Evolutionary conservation across 2,888 invertebrate species (phyloP).

Genomic region (Lysandra coridon): DNA sequence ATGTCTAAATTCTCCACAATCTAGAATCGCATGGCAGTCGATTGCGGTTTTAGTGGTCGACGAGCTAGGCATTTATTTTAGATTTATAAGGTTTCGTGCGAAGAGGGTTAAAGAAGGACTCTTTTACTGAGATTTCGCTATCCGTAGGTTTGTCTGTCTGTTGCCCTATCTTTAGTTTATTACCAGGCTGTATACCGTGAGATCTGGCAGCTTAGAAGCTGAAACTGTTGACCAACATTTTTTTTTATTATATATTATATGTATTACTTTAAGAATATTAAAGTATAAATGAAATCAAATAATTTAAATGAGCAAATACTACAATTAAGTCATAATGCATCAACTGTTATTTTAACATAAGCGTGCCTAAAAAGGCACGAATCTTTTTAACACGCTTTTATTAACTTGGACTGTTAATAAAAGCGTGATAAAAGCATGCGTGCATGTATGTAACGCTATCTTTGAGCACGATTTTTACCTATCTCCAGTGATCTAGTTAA

Average conservation of each 20-base stretch:
- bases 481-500: too few relatives aligned
- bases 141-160: too few relatives aligned
- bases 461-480: too few relatives aligned
- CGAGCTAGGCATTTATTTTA: neutral
- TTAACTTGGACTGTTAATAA: too few relatives aligned
- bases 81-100: neutral
- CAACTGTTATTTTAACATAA: too few relatives aligned
- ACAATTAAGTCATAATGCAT: neutral
- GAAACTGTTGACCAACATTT: neutral
- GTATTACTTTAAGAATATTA: neutral
- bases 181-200: neutral
- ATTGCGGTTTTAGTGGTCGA: neutral
- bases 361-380: neutral
- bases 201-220: neutral
- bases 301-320: neutral
- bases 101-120: neutral
- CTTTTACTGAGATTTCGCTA: neutral
- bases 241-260: too few relatives aligned
- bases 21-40: neutral
- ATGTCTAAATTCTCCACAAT: neutral
- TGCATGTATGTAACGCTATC: too few relatives aligned
- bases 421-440: too few relatives aligned
- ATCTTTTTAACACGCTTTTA: too few relatives aligned
- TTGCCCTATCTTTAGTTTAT: neutral
- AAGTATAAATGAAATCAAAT: neutral